Evolutionary conservation across 2,888 invertebrate genomes (phyloP).

Genomic region (Diploptera punctata): DNA sequence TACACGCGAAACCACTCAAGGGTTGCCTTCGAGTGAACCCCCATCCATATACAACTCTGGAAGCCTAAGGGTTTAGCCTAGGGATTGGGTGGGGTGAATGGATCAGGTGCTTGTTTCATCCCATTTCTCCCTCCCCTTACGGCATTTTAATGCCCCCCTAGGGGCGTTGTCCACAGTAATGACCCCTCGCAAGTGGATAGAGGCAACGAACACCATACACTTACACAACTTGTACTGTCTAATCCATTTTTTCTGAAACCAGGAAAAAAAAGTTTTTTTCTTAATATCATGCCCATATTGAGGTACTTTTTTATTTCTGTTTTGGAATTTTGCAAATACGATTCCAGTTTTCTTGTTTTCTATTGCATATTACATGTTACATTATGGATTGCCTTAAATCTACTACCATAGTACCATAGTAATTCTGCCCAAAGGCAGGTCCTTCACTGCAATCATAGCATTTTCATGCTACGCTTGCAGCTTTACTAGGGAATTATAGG

Average conservation of each 20-base stretch:
- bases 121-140: slow-evolving; percentile 23
- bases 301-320: no score
- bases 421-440: no score
- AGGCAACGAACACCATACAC: background rate
- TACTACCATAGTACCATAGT: no score
- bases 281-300: no score
- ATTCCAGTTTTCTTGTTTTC: no score
- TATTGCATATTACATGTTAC: no score
- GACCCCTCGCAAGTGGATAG: slow-evolving; percentile 30
- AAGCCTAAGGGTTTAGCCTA: slow-evolving; percentile 6
- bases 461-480: no score
- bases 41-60: background rate
- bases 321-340: no score
- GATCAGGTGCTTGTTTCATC: slow-evolving; percentile 30
- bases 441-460: no score
- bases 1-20: slow-evolving; percentile 20
- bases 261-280: no score
- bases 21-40: slow-evolving; percentile 10
- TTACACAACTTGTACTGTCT: background rate
- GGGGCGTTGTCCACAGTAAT: slow-evolving; percentile 38
- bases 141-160: slow-evolving; percentile 39
- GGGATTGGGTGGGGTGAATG: slow-evolving; percentile 20
- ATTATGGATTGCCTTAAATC: no score
- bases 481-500: no score
- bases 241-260: background rate